Percentiles rank a stretch among this genome's conserved stretches.
These are phyloP conservation scores for Nephotettix cincticeps DNA, from an alignment of 1,140 invertebrate species.

Conservation along the genomic window DNA sequence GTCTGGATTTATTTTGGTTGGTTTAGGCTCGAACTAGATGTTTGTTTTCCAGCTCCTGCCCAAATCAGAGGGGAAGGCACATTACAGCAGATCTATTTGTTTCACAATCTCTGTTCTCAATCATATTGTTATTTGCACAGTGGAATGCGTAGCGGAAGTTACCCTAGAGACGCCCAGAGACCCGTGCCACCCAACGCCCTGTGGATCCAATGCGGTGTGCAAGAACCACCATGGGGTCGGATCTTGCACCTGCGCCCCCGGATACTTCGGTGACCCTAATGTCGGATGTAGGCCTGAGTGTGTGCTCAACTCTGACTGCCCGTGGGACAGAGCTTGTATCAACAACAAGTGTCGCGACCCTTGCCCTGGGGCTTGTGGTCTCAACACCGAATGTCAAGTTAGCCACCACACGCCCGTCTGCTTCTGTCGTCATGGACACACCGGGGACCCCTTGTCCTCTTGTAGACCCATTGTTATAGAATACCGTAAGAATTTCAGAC, in stretches of 20 bases:
- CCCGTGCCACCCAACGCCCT: slow-evolving; percentile 75
- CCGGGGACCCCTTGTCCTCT: slow-evolving; percentile 76
- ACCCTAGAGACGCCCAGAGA: background rate
- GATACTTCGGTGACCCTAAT: slow-evolving; percentile 77
- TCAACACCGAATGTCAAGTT: slow-evolving; percentile 79
- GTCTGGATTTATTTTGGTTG: too few relatives aligned
- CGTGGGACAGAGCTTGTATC: slow-evolving; percentile 74
- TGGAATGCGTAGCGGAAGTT: background rate
- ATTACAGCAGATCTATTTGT: too few relatives aligned
- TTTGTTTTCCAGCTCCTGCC: too few relatives aligned
- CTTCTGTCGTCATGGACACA: slow-evolving; percentile 69
- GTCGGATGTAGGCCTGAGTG: slow-evolving; percentile 80
- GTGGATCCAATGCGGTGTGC: slow-evolving; percentile 75
- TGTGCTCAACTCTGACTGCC: slow-evolving; percentile 76
- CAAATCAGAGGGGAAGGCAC: too few relatives aligned
- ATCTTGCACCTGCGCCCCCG: slow-evolving; percentile 68
- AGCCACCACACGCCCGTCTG: slow-evolving; percentile 82
- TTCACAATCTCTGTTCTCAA: too few relatives aligned
- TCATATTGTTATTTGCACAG: background rate
- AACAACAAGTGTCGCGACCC: slow-evolving; percentile 80
- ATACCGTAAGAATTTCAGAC: slow-evolving; percentile 37
- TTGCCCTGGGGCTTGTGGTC: slow-evolving; percentile 77
- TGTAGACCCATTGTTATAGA: slow-evolving; percentile 52
- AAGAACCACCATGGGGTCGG: slow-evolving; percentile 49
- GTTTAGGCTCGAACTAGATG: too few relatives aligned